Evolutionary conservation across 2,888 invertebrate species (phyloP).

Genomic region (Orchestes rusci): DNA sequence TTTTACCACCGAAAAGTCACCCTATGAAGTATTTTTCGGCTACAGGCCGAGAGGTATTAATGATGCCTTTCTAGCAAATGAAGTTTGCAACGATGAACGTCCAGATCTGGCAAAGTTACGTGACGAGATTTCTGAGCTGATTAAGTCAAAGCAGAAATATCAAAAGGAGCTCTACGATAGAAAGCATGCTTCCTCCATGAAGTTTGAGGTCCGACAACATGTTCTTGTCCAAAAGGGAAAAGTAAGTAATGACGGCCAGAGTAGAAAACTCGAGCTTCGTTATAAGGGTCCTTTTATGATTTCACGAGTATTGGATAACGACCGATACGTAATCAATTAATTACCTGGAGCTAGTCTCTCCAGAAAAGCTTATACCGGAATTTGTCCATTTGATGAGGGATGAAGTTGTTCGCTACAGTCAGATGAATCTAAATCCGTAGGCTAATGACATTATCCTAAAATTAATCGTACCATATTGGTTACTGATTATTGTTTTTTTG

Average conservation of each 20-base stretch:
- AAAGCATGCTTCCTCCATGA: slow-evolving; percentile 17
- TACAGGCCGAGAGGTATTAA: slow-evolving; percentile 26
- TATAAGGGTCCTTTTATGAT: too few relatives aligned
- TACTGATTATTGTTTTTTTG: too few relatives aligned
- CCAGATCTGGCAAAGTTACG: slow-evolving; percentile 8
- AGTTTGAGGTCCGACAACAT: slow-evolving; percentile 25
- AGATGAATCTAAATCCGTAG: too few relatives aligned
- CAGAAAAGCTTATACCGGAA: too few relatives aligned
- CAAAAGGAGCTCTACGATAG: slow-evolving; percentile 20
- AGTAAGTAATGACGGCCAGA: slow-evolving; percentile 22
- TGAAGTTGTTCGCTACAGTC: too few relatives aligned
- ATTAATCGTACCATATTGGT: too few relatives aligned
- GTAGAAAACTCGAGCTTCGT: slow-evolving; percentile 25
- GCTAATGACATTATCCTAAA: too few relatives aligned
- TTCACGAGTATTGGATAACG: too few relatives aligned
- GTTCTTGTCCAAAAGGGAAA: slow-evolving; percentile 20
- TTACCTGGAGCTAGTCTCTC: too few relatives aligned
- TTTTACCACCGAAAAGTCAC: slow-evolving; percentile 23
- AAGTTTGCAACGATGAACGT: slow-evolving; percentile 14
- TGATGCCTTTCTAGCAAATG: slow-evolving; percentile 24
- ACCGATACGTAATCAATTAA: too few relatives aligned
- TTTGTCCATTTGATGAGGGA: too few relatives aligned
- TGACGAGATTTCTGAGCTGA: slow-evolving; percentile 12
- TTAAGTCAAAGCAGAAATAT: slow-evolving; percentile 6
- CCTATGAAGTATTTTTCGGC: slow-evolving; percentile 30